A percentile compares a stretch with the other conserved stretches of the same genome.
Evolutionary conservation across 2,113 vertebrate species (phyloP).

Genomic region (Raja brachyura): DNA sequence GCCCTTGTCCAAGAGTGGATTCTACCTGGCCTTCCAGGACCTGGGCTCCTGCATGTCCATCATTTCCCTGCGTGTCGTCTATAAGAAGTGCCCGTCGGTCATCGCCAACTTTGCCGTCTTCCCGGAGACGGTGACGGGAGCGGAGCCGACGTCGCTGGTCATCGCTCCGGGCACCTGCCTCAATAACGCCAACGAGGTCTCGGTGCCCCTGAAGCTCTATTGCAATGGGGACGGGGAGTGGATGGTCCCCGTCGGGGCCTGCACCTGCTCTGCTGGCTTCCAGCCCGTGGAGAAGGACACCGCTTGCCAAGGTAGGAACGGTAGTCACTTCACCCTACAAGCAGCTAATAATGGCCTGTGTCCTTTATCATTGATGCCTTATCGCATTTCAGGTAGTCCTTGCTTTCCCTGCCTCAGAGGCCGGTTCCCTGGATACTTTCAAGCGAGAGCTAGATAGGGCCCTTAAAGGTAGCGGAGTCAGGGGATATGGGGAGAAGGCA

Average conservation of each 20-base stretch:
- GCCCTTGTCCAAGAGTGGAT: constrained; percentile 87
- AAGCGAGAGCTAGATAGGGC: no score
- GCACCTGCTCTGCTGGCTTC: constrained; percentile 84
- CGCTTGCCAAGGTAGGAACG: constrained; percentile 24
- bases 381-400: no score
- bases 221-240: constrained; percentile 95
- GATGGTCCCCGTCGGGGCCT: constrained; percentile 95
- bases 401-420: no score
- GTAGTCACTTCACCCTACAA: no score
- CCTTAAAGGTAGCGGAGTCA: no score
- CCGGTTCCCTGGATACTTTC: no score
- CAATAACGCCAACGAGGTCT: constrained; percentile 83
- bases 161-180: constrained; percentile 91
- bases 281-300: constrained; percentile 56
- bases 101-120: constrained; percentile 92
- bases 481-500: no score
- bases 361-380: no score
- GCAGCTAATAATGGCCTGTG: no score
- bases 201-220: constrained; percentile 90
- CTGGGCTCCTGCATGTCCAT: constrained; percentile 95
- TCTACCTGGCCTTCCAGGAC: constrained; percentile 97
- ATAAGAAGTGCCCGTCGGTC: constrained; percentile 92
- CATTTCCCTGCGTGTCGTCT: constrained; percentile 93
- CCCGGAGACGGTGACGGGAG: constrained; percentile 90
- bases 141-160: constrained; percentile 89